Base-by-base conservation (phyloP, 2,113 vertebrate genomes). In the Chloropsis hardwickii region DNA sequence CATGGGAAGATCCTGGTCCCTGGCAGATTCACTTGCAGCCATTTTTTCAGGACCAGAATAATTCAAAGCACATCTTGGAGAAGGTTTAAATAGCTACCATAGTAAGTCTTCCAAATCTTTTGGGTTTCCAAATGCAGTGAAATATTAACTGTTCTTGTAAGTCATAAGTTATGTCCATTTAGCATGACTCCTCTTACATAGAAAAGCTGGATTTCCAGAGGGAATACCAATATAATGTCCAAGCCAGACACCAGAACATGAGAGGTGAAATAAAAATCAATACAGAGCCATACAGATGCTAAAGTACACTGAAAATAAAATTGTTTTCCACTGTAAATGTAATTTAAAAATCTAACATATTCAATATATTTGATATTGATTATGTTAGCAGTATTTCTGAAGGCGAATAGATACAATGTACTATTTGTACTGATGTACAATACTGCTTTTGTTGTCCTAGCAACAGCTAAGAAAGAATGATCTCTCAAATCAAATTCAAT, bases 281-380 rank as follows among this genome's bases (percentile, higher is more conserved):
- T 94, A 78, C 42, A 61, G 77, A 82, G 40, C 65, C 76, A 81
- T 86, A 80, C 77, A 92, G 88, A 97, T 83, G 74, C 54, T 90
- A 89, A 94, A 97, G 86, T 72, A 96, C 77, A 80, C 72, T 82
- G 85, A 90, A 98, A 97, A 97, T 95, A 97, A 97, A 97, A 96
- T 97, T 96, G 73, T 70, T 96, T 95, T 85, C 64, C 80, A 93
- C 97, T 91, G 91, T 97, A 98, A 97, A 95, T 96, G 95, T 96
- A 97, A 97, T 98, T 97, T 96, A 28, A 97, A 97, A 98, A 97
- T 96, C 91, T 94, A 95, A 97, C 89, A 97, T 98, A 97, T 96
- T 97, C 97, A 95, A 97, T 97, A 92, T 81, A 90, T 97, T 97
- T 94, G 65, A 86, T 97, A 98, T 98, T 92, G 97, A 98, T 98